A percentile compares a stretch with the other conserved stretches of the same genome.
Evolutionary conservation across 2,888 invertebrate species (phyloP).

Genomic region (Lasius fuliginosus): DNA sequence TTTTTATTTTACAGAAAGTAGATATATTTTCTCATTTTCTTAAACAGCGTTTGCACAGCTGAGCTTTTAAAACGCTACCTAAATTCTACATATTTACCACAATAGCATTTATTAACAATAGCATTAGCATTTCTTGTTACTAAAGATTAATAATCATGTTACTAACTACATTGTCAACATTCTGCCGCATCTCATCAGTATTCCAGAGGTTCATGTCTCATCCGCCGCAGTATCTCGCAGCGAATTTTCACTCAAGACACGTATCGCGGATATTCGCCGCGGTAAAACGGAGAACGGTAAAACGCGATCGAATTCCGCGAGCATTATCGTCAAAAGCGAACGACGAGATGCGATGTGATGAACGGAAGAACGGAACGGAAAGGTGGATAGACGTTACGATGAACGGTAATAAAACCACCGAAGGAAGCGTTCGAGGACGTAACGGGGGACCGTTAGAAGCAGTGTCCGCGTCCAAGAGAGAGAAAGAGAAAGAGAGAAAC

Average conservation of each 20-base stretch:
- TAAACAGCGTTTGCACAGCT: background rate
- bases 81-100: background rate
- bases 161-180: conserved; percentile 13
- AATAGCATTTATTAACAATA: background rate
- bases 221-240: background rate
- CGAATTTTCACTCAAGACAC: conserved; percentile 40
- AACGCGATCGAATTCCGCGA: conserved; percentile 33
- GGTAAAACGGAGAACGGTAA: conserved; percentile 16
- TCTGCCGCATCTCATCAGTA: background rate
- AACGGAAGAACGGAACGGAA: conserved; percentile 3
- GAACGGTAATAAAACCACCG: conserved; percentile 39
- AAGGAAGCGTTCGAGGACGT: conserved; percentile 52
- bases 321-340: conserved; percentile 59
- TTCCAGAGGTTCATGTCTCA: background rate
- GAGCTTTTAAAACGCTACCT: background rate
- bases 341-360: background rate
- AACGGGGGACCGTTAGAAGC: conserved; percentile 75
- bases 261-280: conserved; percentile 40
- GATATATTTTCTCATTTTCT: background rate
- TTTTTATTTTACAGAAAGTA: background rate
- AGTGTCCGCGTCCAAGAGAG: conserved; percentile 6
- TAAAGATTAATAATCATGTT: background rate
- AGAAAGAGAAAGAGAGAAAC: conserved; percentile 11
- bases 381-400: conserved; percentile 7
- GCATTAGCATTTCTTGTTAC: background rate